Base-by-base conservation (phyloP, 2,888 invertebrate species). In the Vesta saturnalis region DNA sequence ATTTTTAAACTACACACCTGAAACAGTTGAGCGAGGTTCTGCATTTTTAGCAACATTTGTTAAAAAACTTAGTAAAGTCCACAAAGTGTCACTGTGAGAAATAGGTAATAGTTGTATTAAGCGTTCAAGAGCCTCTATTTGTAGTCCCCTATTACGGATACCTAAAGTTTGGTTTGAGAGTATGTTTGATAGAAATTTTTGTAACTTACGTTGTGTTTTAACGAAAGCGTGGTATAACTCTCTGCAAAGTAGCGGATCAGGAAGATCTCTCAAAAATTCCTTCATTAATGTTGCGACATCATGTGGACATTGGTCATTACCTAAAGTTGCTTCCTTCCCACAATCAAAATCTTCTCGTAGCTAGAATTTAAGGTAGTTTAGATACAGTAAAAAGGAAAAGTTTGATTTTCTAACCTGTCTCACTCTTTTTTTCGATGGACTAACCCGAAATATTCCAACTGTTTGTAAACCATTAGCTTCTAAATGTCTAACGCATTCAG, bases 221-320 rank as follows among this genome's bases (percentile, higher is more conserved):
- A 97, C 89, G 85, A 97, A 96, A 72, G 95, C 93, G 61, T 91
- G 89, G 83, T 97, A 97, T 43, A 97, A 89, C 80, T 95, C 94
- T 77, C 93, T 89, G 81, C 96, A 96, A 47, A 97, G 89, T 70
- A 97, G 86, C 6, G 97, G 95, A 81, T 97, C 97, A 0, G 97
- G 97, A 46, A 97, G 85, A 82, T 97, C 97, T 59, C 97, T 86
- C 74, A 97, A 91, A 86, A 93, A 97, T 85, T 97, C 97, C 83
- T 97, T 97, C 30, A 97, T 88, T 46, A 97, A 87, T 0, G 95
- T 94, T 6, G 96, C 97, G 64, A 97, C 94, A 82, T 97, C 97
- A 83, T 97, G 96, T 0, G 96, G 95, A 84, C 94, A 94, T 77
- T 92, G 92, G 54, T 94, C 93, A 8, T 91, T 88, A 73, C 92